phyloP scores from a whole-genome alignment of 2,113 vertebrate genomes.

The Vulpes vulpes region DNA sequence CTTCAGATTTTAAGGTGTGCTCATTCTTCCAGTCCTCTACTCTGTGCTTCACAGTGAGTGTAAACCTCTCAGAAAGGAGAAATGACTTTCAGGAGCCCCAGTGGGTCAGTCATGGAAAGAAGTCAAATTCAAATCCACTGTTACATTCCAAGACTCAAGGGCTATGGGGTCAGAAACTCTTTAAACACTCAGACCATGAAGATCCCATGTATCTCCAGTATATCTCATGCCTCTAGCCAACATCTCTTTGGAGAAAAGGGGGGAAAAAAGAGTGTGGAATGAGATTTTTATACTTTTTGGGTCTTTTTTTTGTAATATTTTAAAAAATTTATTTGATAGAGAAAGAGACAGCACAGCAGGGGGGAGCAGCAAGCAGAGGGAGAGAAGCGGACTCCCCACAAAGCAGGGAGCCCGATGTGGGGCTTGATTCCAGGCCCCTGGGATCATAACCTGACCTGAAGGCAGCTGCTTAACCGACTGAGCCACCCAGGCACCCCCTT shows the following conservation, averaged over 20 bases:
- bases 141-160: neutral
- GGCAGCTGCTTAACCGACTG: too few relatives aligned
- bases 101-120: neutral
- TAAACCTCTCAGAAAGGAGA: neutral
- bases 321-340: too few relatives aligned
- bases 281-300: neutral
- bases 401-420: too few relatives aligned
- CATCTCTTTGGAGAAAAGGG: neutral
- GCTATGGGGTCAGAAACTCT: neutral
- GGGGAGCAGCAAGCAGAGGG: too few relatives aligned
- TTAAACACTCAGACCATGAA: neutral
- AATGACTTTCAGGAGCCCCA: neutral
- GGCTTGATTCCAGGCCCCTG: too few relatives aligned
- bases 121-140: neutral
- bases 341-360: too few relatives aligned
- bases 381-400: too few relatives aligned
- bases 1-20: neutral
- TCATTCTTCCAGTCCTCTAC: neutral
- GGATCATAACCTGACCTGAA: too few relatives aligned
- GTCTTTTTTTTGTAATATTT: neutral
- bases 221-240: neutral
- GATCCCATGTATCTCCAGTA: neutral
- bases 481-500: neutral
- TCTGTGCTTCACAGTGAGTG: neutral
- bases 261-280: neutral